These are phyloP conservation scores for Helicoverpa zea DNA, from an alignment of 1,140 invertebrate species.

Conservation along the genomic window DNA sequence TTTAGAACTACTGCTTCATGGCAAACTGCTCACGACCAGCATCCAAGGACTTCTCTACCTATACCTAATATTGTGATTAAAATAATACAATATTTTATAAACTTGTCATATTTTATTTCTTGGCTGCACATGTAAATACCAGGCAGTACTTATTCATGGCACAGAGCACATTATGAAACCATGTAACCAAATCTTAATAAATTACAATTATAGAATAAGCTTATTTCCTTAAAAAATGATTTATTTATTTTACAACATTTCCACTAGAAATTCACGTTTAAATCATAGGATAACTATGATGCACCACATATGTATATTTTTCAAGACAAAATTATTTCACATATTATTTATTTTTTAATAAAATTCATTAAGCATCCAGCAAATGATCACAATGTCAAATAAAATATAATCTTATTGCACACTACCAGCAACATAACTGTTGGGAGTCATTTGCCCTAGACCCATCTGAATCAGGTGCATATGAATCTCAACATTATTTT, in stretches of 20 bases:
- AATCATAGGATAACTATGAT: conserved; percentile 38
- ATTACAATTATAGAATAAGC: conserved; percentile 26
- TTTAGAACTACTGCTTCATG: no score
- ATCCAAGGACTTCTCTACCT: no score
- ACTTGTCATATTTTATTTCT: conserved; percentile 39
- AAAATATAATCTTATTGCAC: conserved; percentile 45
- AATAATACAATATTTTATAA: conserved; percentile 5
- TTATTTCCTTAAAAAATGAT: conserved; percentile 30
- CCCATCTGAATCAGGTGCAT: conserved; percentile 97
- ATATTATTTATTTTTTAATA: conserved; percentile 17
- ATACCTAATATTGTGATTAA: not conserved
- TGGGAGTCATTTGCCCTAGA: conserved; percentile 87
- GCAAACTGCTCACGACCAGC: not conserved
- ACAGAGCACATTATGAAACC: conserved; percentile 36
- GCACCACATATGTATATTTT: conserved; percentile 19
- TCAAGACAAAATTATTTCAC: conserved; percentile 5
- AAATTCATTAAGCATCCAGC: conserved; percentile 54
- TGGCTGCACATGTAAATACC: conserved; percentile 31
- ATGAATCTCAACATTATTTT: conserved; percentile 96
- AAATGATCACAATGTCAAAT: conserved; percentile 51
- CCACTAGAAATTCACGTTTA: conserved; percentile 18
- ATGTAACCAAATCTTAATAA: conserved; percentile 38
- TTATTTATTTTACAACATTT: conserved; percentile 24
- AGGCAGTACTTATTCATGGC: conserved; percentile 32
- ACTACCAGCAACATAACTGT: conserved; percentile 68